Evolutionary conservation across 2,113 vertebrate genomes (phyloP).

Genomic region (Colossoma macropomum): DNA sequence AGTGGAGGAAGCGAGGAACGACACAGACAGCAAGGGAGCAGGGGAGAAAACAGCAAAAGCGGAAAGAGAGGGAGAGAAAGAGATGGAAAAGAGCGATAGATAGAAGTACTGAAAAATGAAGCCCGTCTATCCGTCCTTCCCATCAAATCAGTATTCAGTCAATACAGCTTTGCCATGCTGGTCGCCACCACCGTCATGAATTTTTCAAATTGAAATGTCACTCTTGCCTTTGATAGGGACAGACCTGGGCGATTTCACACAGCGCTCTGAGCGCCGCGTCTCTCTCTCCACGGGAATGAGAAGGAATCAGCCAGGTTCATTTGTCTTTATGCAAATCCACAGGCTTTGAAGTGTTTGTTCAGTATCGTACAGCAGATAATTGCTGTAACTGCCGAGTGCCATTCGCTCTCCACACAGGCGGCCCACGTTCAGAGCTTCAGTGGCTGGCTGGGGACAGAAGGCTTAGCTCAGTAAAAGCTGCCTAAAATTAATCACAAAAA

Average conservation of each 20-base stretch:
- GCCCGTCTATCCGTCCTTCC: slow-evolving; percentile 7
- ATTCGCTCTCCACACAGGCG: not conserved
- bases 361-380: slow-evolving; percentile 26
- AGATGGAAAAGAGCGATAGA: not conserved
- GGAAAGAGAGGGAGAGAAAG: slow-evolving; percentile 27
- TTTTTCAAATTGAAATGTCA: slow-evolving; percentile 58
- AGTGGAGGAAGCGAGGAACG: slow-evolving; percentile 47
- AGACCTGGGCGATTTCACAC: slow-evolving; percentile 8
- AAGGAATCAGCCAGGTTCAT: not conserved
- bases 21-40: slow-evolving; percentile 19
- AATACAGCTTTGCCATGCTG: not conserved
- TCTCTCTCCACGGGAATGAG: not conserved
- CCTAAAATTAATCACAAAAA: not conserved
- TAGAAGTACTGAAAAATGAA: not conserved
- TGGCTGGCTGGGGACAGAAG: not conserved
- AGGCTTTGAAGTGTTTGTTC: slow-evolving; percentile 25
- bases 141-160: slow-evolving; percentile 41
- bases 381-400: not conserved
- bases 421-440: not conserved
- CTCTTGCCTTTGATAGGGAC: slow-evolving; percentile 44
- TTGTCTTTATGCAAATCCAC: slow-evolving; percentile 39
- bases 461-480: not conserved
- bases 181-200: slow-evolving; percentile 35
- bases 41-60: slow-evolving; percentile 36
- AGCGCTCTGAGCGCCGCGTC: not conserved